Evolutionary conservation across 2,797 vertebrate species (phyloP).

Genomic region (Rhadinocentrus ornatus): DNA sequence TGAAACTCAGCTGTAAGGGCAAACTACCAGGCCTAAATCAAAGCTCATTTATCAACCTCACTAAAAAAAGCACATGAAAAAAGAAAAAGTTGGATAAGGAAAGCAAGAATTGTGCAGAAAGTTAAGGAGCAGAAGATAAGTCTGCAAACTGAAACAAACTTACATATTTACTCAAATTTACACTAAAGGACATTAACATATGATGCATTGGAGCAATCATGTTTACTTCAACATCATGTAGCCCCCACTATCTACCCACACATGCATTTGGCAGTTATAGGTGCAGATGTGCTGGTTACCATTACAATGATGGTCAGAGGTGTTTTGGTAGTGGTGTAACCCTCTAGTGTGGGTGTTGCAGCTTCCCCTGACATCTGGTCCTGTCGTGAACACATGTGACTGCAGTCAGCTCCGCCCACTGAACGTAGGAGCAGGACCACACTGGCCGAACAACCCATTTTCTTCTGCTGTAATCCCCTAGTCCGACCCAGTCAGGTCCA

Average conservation of each 20-base stretch:
- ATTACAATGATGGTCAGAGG: conserved; percentile 92
- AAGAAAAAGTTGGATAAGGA: background rate
- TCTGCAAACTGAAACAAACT: background rate
- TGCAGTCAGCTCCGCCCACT: conserved; percentile 93
- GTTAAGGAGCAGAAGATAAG: background rate
- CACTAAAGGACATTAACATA: conserved; percentile 1
- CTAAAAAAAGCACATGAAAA: conserved; percentile 15
- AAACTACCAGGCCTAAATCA: conserved; percentile 44
- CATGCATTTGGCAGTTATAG: conserved; percentile 28
- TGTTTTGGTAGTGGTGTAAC: conserved; percentile 84
- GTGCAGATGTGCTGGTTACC: conserved; percentile 81
- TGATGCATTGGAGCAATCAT: conserved; percentile 3
- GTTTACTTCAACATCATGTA: conserved; percentile 19
- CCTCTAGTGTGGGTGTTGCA: conserved; percentile 87
- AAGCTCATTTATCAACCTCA: conserved; percentile 43
- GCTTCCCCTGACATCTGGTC: conserved; percentile 91
- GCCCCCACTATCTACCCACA: conserved; percentile 34
- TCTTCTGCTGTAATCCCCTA: conserved; percentile 32
- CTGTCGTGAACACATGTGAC: conserved; percentile 90
- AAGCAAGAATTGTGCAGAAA: conserved; percentile 8
- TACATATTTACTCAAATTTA: conserved; percentile 9
- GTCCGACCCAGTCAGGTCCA: conserved; percentile 38
- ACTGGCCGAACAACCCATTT: conserved; percentile 96
- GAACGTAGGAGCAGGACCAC: conserved; percentile 93
- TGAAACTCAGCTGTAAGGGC: conserved; percentile 64